Evolutionary conservation across 2,888 invertebrate species (phyloP).

Genomic region (Drosophila maculinotata): DNA sequence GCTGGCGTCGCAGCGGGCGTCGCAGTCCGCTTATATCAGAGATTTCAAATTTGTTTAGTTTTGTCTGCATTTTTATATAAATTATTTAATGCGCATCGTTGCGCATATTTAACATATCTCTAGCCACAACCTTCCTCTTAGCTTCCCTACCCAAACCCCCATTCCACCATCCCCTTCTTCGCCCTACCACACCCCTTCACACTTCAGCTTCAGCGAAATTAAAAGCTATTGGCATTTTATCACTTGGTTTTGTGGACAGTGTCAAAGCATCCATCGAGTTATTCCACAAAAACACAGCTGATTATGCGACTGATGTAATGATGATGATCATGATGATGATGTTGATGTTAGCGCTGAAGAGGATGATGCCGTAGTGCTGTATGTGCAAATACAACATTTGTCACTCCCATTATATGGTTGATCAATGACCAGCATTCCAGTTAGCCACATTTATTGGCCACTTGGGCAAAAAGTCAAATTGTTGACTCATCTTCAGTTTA

Average conservation of each 20-base stretch:
- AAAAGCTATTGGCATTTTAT: constrained; percentile 63
- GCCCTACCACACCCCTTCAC: neutral
- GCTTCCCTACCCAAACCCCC: neutral
- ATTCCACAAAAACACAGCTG: constrained; percentile 2
- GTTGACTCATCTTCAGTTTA: constrained; percentile 37
- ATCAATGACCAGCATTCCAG: constrained; percentile 28
- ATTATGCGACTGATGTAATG: constrained; percentile 18
- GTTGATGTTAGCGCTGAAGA: constrained; percentile 6
- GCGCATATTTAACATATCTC: constrained; percentile 62
- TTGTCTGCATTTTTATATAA: constrained; percentile 75
- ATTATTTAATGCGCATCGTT: constrained; percentile 77
- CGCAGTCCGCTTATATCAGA: constrained; percentile 62
- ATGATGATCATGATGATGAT: constrained; percentile 7
- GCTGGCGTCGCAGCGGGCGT: constrained; percentile 4
- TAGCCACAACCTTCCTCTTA: neutral
- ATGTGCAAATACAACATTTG: constrained; percentile 26
- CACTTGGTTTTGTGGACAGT: constrained; percentile 41
- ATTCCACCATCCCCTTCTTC: neutral
- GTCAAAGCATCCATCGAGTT: constrained; percentile 27
- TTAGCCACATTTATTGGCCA: constrained; percentile 1
- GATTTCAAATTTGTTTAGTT: constrained; percentile 70
- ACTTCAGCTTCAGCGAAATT: constrained; percentile 31
- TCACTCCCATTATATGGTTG: constrained; percentile 19
- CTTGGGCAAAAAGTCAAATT: constrained; percentile 8
- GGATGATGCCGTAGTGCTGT: constrained; percentile 7